Conservation (phyloP, 2,113 vertebrate genomes). For the Chitala chitala region DNA sequence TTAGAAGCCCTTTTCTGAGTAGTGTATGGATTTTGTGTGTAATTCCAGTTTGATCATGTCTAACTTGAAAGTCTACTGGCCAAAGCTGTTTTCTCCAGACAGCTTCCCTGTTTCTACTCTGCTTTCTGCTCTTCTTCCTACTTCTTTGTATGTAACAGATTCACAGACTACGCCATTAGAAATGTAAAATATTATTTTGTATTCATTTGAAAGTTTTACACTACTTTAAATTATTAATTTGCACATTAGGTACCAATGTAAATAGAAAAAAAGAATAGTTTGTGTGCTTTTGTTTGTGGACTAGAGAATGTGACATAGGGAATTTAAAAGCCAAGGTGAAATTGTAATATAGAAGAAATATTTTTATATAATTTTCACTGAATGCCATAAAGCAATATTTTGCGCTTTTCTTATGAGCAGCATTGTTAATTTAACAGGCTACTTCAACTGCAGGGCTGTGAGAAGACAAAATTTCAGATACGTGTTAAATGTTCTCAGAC, state of each 20-base stretch:
- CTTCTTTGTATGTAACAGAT: constrained; percentile 57
- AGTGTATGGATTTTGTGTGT: not conserved
- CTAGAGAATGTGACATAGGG: constrained; percentile 55
- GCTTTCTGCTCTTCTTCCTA: constrained; percentile 54
- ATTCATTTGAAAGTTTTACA: constrained; percentile 69
- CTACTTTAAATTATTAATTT: constrained; percentile 74
- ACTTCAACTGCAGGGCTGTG: constrained; percentile 25
- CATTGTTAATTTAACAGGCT: constrained; percentile 54
- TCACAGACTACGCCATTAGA: constrained; percentile 60
- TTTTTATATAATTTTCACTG: constrained; percentile 75
- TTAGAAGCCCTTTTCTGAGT: not conserved
- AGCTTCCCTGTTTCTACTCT: constrained; percentile 56
- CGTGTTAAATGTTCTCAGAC: not conserved
- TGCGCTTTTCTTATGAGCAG: constrained; percentile 61
- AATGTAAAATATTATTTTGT: constrained; percentile 65
- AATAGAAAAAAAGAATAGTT: constrained; percentile 66
- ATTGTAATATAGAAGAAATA: constrained; percentile 71
- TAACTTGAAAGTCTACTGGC: constrained; percentile 58
- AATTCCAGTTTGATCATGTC: constrained; percentile 52
- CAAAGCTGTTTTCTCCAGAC: constrained; percentile 65
- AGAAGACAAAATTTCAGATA: constrained; percentile 24
- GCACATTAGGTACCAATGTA: constrained; percentile 72
- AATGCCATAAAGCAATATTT: constrained; percentile 68
- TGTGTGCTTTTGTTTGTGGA: constrained; percentile 66
- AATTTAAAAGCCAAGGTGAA: constrained; percentile 73